Base-by-base conservation (phyloP, 2,797 vertebrate species). In the Gymnoscopelus microlampas region DNA sequence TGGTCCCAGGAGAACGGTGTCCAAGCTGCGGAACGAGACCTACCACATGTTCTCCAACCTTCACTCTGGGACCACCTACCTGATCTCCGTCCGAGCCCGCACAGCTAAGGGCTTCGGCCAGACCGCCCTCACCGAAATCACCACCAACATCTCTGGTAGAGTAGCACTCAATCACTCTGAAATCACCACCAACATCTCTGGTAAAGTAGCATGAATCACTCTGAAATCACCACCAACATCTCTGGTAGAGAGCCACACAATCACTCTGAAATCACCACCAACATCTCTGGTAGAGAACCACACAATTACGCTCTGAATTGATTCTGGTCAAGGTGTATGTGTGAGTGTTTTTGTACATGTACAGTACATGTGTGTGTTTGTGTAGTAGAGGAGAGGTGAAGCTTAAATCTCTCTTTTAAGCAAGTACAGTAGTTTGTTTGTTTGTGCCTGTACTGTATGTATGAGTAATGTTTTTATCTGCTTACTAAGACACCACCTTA, bases 21-120 rank as follows among this genome's bases (percentile, higher is more conserved):
- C 96, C 80, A 99, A 98, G 85, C 93, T 97, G 64, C 95, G 95
- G 78, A 99, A 99, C 0, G 98, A 99, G 93, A 99, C 98, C 26
- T 98, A 98, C 91, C 98, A 99, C 1, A 96, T 98, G 91, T 97
- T 99, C 89, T 97, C 95, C 88, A 98, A 96, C 92, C 95, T 99
- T 59, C 97, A 98, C 72, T 97, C 97, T 0, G 98, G 98, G 77
- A 99, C 98, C 39, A 98, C 97, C 4, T 99, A 99, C 88, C 93
- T 98, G 53, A 97, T 99, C 85, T 98, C 96, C 0, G 96, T 99
- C 63, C 94, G 98, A 3, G 98, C 97, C 0, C 95, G 96, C 47
- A 99, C 97, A 0, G 94, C 94, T 76, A 99, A 98, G 86, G 98
- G 98, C 68, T 99, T 98, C 0, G 98, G 98, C n/a, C 97, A 96